A percentile compares a stretch with the other conserved stretches of the same genome.
phyloP scores from a whole-genome alignment of 2,888 invertebrate genomes.

The Dinocampus coccinellae region DNA sequence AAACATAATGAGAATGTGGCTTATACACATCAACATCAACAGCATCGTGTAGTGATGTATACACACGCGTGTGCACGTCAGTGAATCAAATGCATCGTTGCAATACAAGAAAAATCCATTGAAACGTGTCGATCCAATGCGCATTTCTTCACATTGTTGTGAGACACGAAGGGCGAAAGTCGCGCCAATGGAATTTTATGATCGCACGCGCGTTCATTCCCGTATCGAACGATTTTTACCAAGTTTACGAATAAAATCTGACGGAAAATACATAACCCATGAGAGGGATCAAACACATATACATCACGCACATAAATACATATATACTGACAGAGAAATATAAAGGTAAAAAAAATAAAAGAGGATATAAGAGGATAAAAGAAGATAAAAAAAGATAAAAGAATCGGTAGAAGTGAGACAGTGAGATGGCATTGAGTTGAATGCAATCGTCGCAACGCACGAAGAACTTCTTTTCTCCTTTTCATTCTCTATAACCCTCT shows the following conservation, averaged over 20 bases:
- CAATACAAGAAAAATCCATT: slow-evolving; percentile 30
- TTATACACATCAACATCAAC: neutral
- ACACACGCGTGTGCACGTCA: neutral
- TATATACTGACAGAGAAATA: neutral
- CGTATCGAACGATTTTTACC: slow-evolving; percentile 39
- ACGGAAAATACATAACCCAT: slow-evolving; percentile 48
- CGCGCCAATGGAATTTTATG: slow-evolving; percentile 41
- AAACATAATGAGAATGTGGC: slow-evolving; percentile 31
- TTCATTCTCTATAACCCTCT: slow-evolving; percentile 15
- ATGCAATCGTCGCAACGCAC: neutral
- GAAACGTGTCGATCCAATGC: slow-evolving; percentile 34
- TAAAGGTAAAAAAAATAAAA: neutral
- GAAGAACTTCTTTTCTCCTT: neutral
- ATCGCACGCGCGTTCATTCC: slow-evolving; percentile 24
- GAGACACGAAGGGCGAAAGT: slow-evolving; percentile 16
- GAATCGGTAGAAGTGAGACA: neutral
- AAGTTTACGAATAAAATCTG: slow-evolving; percentile 48
- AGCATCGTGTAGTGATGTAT: neutral
- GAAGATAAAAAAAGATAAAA: neutral
- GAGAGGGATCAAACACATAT: slow-evolving; percentile 33
- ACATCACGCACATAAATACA: slow-evolving; percentile 2
- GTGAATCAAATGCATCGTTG: neutral
- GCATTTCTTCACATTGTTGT: neutral
- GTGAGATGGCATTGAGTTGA: neutral
- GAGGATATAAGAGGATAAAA: slow-evolving; percentile 12